A percentile compares a stretch with the other conserved stretches of the same genome.
phyloP scores from a whole-genome alignment of 1,140 invertebrate species.

The Solen grandis region DNA sequence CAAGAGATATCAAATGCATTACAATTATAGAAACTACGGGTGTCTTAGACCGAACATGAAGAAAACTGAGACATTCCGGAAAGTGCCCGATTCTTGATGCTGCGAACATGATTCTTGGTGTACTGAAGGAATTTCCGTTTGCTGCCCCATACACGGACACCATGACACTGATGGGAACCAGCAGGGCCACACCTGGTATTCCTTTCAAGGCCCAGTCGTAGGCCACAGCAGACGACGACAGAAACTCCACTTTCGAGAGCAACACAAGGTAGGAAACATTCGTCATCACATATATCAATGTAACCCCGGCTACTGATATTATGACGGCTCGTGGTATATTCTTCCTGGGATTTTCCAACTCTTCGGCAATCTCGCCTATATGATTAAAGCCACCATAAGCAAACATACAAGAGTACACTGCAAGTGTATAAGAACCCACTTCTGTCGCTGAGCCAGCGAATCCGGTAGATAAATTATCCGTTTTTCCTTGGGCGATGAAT shows the following conservation, averaged over 20 bases:
- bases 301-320: slow-evolving; percentile 79
- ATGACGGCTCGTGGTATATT: slow-evolving; percentile 81
- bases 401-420: slow-evolving; percentile 46
- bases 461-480: neutral
- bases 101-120: slow-evolving; percentile 34
- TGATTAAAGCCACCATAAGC: slow-evolving; percentile 33
- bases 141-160: slow-evolving; percentile 15
- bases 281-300: slow-evolving; percentile 79
- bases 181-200: neutral
- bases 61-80: slow-evolving; percentile 38
- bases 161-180: slow-evolving; percentile 20
- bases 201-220: slow-evolving; percentile 20
- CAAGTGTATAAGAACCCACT: slow-evolving; percentile 18
- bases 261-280: slow-evolving; percentile 64
- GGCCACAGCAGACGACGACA: slow-evolving; percentile 17
- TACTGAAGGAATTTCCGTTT: neutral
- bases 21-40: slow-evolving; percentile 22
- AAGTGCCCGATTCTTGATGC: slow-evolving; percentile 27
- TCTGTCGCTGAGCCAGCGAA: slow-evolving; percentile 15
- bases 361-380: slow-evolving; percentile 43
- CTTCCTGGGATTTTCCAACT: slow-evolving; percentile 51
- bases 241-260: slow-evolving; percentile 11
- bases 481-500: slow-evolving; percentile 2
- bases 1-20: no score
- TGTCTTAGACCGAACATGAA: neutral